Evolutionary conservation across 2,113 vertebrate species (phyloP).

Genomic region (Meleagris gallopavo): DNA sequence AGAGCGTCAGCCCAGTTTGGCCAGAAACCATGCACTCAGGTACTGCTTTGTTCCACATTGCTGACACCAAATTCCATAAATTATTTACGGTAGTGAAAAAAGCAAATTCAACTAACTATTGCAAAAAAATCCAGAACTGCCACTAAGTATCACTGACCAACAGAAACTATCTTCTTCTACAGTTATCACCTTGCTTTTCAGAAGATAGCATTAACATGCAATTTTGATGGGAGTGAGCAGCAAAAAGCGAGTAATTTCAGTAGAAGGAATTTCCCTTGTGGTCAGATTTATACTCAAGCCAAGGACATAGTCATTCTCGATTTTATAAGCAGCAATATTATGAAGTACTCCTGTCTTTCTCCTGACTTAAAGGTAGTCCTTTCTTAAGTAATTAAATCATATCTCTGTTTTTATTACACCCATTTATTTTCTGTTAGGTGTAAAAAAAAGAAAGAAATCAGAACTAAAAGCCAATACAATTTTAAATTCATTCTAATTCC

Average conservation of each 20-base stretch:
- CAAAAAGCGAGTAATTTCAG: neutral
- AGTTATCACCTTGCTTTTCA: neutral
- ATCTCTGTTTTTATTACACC: neutral
- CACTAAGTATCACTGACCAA: neutral
- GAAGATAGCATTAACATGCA: neutral
- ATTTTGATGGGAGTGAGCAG: neutral
- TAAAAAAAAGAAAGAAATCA: fast-evolving
- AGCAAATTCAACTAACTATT: neutral
- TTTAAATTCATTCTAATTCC: neutral
- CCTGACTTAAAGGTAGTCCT: neutral
- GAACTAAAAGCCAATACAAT: neutral
- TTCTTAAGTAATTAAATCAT: slow-evolving; percentile 8
- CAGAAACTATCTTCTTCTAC: neutral
- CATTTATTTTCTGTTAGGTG: neutral
- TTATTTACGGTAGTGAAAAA: neutral
- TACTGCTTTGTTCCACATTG: slow-evolving; percentile 35
- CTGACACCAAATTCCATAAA: neutral
- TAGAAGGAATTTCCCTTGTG: neutral
- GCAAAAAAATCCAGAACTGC: neutral
- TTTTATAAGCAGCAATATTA: neutral
- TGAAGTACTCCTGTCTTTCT: neutral
- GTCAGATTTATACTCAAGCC: neutral
- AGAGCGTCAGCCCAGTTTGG: slow-evolving; percentile 93
- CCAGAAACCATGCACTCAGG: slow-evolving; percentile 94
- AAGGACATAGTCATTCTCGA: neutral